Percentiles rank a stretch among this genome's conserved stretches.
Conservation (phyloP, 2,797 vertebrate genomes). For the Acanthurus leucopareius region DNA sequence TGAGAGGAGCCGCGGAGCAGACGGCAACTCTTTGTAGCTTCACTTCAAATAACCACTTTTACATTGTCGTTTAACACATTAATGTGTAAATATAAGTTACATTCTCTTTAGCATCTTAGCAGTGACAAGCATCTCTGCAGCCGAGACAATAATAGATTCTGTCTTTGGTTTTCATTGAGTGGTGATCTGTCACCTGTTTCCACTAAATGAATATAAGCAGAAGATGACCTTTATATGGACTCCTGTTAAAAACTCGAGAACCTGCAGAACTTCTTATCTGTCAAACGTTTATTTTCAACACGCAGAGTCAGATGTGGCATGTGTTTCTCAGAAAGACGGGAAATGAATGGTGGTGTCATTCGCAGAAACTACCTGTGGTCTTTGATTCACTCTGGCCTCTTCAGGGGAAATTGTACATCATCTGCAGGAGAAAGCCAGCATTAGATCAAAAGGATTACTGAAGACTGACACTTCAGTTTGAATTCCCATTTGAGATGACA, state of each 20-base stretch:
- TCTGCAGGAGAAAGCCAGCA: slow-evolving; percentile 35
- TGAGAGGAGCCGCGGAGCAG: background rate
- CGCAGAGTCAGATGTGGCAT: slow-evolving; percentile 16
- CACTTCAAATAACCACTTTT: background rate
- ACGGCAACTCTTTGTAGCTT: background rate
- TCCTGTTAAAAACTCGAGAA: background rate
- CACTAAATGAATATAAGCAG: background rate
- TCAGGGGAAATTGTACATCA: slow-evolving; percentile 50
- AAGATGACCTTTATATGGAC: background rate
- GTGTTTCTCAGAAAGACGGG: slow-evolving; percentile 69
- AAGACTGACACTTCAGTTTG: slow-evolving; percentile 4
- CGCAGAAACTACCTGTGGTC: slow-evolving; percentile 60
- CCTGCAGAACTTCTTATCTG: background rate
- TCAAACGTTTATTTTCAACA: background rate
- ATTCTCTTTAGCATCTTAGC: background rate
- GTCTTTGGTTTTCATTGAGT: background rate
- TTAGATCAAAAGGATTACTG: slow-evolving; percentile 43
- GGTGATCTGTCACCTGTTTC: background rate
- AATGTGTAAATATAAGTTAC: background rate
- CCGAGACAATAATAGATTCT: background rate
- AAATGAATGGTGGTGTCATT: slow-evolving; percentile 55
- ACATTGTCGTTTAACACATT: background rate
- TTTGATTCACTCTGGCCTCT: slow-evolving; percentile 21
- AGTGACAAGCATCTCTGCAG: background rate
- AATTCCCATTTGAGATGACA: slow-evolving; percentile 20